phyloP scores from a whole-genome alignment of 2,888 invertebrate species.

The Chymomyza caudatula region DNA sequence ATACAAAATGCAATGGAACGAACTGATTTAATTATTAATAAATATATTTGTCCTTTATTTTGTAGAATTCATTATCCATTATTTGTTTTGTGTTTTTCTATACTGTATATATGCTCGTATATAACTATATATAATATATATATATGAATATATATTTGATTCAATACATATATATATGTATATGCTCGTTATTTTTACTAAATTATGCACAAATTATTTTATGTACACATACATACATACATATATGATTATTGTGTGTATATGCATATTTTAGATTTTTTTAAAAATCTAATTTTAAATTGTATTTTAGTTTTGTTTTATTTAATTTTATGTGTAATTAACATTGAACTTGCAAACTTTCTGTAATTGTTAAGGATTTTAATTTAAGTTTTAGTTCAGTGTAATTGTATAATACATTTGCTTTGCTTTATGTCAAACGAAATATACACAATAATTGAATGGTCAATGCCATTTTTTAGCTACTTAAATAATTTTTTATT shows the following conservation, averaged over 20 bases:
- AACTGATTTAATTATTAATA: slow-evolving; percentile 14
- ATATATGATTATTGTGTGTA: slow-evolving; percentile 7
- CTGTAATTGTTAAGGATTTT: background rate
- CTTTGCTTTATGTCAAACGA: background rate
- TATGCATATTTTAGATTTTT: slow-evolving; percentile 10
- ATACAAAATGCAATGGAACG: background rate
- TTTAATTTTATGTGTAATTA: slow-evolving; percentile 4
- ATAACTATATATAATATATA: slow-evolving; percentile 30
- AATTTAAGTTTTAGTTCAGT: background rate
- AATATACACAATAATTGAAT: background rate
- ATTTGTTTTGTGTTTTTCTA: slow-evolving; percentile 24
- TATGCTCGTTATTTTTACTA: background rate
- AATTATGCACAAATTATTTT: background rate
- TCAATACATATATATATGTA: slow-evolving; percentile 14
- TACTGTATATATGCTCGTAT: slow-evolving; percentile 38
- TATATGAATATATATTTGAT: slow-evolving; percentile 43
- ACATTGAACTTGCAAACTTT: slow-evolving; percentile 1
- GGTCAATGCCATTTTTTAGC: background rate
- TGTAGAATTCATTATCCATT: slow-evolving; percentile 24
- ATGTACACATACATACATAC: slow-evolving; percentile 13
- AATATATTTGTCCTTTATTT: slow-evolving; percentile 37
- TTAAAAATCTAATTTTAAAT: slow-evolving; percentile 18
- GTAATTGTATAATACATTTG: background rate
- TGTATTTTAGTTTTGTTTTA: slow-evolving; percentile 16
- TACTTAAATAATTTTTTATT: background rate